Conservation (phyloP, 2,797 vertebrate species). For the Anas capensis region DNA sequence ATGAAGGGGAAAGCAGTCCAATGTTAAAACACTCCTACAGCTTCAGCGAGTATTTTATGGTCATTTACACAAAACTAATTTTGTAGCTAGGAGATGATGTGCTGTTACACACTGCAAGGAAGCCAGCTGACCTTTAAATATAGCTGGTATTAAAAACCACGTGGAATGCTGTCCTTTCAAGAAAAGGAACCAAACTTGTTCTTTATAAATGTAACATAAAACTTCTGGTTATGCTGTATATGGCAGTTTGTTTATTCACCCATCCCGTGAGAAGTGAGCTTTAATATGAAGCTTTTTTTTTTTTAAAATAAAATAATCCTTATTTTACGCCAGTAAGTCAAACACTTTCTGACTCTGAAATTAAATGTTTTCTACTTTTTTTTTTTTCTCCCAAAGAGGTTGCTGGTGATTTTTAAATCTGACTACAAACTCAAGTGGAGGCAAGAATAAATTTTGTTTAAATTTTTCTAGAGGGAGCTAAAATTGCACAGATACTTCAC, state of each 20-base stretch:
- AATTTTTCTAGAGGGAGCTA: neutral
- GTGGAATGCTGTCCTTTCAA: neutral
- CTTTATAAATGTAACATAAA: neutral
- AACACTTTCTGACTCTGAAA: neutral
- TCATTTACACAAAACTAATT: neutral
- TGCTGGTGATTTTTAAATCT: neutral
- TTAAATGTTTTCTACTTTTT: neutral
- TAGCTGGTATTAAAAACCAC: neutral
- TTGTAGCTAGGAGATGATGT: neutral
- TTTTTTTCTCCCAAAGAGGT: fast-evolving
- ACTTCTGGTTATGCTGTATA: neutral
- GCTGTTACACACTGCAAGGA: neutral
- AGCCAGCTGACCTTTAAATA: neutral
- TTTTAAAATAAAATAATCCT: neutral
- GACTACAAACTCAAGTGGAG: neutral
- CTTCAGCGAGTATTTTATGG: neutral
- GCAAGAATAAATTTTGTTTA: neutral
- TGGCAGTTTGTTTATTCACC: neutral
- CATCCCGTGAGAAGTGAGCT: neutral
- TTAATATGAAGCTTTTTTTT: neutral
- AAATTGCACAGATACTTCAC: neutral
- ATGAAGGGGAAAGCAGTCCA: neutral
- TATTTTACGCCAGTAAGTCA: neutral
- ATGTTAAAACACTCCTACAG: neutral
- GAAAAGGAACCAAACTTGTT: neutral